Conservation (phyloP, 2,888 invertebrate species). For the Pristionchus entomophagus region DNA sequence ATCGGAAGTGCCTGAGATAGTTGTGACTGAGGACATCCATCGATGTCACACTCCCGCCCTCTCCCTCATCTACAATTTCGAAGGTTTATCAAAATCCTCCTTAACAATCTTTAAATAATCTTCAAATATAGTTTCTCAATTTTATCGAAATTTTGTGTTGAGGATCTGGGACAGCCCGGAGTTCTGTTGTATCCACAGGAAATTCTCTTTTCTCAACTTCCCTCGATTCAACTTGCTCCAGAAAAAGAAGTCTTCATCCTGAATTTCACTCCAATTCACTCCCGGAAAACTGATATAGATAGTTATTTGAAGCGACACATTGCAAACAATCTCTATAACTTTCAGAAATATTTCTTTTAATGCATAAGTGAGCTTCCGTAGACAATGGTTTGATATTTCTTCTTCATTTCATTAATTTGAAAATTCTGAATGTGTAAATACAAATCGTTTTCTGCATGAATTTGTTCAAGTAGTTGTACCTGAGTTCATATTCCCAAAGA, state of each 20-base stretch:
- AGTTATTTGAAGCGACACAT: too few relatives aligned
- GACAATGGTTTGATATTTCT: too few relatives aligned
- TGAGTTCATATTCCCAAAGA: too few relatives aligned
- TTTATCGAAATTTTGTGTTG: neutral
- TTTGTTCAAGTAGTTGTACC: too few relatives aligned
- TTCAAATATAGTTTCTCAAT: neutral
- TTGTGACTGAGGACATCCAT: constrained; percentile 67
- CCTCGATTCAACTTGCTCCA: neutral
- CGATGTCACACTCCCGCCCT: constrained; percentile 69
- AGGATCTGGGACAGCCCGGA: neutral
- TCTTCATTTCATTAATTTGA: too few relatives aligned
- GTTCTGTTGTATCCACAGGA: constrained; percentile 25
- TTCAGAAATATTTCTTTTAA: too few relatives aligned
- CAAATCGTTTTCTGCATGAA: neutral
- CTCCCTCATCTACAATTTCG: constrained; percentile 71
- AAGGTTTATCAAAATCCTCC: constrained; percentile 35
- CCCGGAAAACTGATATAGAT: neutral
- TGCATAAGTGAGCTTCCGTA: too few relatives aligned
- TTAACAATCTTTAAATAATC: neutral
- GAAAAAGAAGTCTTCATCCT: constrained; percentile 27
- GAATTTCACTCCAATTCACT: constrained; percentile 27
- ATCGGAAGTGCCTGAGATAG: constrained; percentile 72
- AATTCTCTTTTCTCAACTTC: constrained; percentile 36
- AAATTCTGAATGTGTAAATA: too few relatives aligned
- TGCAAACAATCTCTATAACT: too few relatives aligned